Conservation (phyloP, 1,140 invertebrate species). For the Halictus rubicundus region DNA sequence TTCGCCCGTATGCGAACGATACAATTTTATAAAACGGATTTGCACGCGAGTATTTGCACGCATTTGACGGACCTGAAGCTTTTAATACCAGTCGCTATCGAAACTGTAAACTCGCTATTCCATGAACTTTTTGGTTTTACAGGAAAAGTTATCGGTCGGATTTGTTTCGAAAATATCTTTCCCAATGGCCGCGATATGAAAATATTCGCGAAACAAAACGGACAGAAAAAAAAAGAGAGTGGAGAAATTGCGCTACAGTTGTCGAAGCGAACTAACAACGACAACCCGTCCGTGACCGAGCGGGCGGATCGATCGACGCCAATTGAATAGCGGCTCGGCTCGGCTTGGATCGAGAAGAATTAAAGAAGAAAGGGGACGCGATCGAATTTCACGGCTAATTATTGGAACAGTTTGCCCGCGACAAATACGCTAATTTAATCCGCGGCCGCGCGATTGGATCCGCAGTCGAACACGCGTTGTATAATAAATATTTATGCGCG, state of each 20-base stretch:
- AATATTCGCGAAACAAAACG: neutral
- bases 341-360: too few relatives aligned
- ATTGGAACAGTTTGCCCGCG: neutral
- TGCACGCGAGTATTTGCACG: too few relatives aligned
- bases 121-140: neutral
- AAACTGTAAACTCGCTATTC: too few relatives aligned
- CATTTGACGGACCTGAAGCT: neutral
- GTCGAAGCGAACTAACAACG: neutral
- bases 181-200: too few relatives aligned
- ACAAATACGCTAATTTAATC: slow-evolving; percentile 16
- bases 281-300: too few relatives aligned
- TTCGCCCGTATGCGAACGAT: too few relatives aligned
- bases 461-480: neutral
- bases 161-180: neutral
- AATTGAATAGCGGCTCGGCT: neutral
- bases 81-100: neutral
- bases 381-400: slow-evolving; percentile 18
- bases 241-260: neutral
- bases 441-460: neutral
- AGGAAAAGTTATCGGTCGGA: neutral
- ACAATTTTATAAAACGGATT: too few relatives aligned
- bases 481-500: slow-evolving; percentile 8
- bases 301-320: too few relatives aligned
- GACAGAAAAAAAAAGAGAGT: neutral
- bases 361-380: neutral